These are phyloP conservation scores for Parazoanthus darwini DNA, from an alignment of 92 coral and sea anemone species.

Conservation along the genomic window DNA sequence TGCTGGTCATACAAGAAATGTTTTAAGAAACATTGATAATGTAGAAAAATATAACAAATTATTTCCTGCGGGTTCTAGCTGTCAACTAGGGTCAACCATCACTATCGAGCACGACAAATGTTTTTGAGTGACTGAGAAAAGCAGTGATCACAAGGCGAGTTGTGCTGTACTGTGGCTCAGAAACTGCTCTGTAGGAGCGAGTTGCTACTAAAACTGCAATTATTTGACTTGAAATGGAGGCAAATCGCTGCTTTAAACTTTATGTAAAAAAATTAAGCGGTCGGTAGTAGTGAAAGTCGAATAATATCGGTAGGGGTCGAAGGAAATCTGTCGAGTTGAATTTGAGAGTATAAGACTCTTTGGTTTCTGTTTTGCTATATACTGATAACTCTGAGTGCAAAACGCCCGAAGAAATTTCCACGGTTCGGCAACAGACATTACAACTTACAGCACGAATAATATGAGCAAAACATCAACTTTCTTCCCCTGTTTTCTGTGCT, in stretches of 20 bases:
- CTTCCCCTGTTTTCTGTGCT: not conserved
- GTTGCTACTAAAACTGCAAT: not conserved
- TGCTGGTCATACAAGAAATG: not conserved
- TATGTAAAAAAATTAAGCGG: not conserved
- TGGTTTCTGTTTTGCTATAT: slow-evolving; percentile 6
- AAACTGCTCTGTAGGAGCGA: too few species aligned
- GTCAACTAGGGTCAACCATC: slow-evolving; percentile 28
- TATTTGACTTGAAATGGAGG: not conserved
- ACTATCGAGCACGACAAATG: not conserved
- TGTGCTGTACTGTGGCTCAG: not conserved
- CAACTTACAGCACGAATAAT: not conserved
- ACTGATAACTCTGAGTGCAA: not conserved
- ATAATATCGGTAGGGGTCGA: slow-evolving; percentile 27
- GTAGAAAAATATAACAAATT: not conserved
- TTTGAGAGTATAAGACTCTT: not conserved
- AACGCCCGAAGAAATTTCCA: not conserved
- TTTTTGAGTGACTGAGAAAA: not conserved
- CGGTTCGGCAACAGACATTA: not conserved
- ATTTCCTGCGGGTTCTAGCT: slow-evolving; percentile 11
- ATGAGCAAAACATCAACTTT: slow-evolving; percentile 2
- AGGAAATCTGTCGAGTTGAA: not conserved
- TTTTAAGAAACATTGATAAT: not conserved
- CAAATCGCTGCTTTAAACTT: not conserved
- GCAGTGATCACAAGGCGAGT: not conserved
- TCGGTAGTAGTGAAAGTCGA: not conserved